Evolutionary conservation across 2,888 invertebrate species (phyloP).

Genomic region (Xestia xanthographa): DNA sequence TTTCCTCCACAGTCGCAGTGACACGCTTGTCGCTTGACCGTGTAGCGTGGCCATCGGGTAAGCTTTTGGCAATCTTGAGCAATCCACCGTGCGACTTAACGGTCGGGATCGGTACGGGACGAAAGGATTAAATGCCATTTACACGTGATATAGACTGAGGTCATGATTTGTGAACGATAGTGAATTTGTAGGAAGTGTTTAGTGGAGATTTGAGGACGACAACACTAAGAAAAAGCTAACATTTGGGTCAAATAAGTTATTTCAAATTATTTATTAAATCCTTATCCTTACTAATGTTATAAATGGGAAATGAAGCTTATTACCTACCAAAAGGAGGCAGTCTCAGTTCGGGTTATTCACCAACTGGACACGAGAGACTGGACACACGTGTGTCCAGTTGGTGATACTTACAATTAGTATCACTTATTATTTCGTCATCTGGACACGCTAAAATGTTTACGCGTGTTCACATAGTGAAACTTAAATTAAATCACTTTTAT

Average conservation of each 20-base stretch:
- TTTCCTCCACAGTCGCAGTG: background rate
- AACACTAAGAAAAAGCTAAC: background rate
- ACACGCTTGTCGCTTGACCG: background rate
- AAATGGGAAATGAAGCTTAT: too few relatives aligned
- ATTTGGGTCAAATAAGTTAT: background rate
- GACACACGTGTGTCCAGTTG: too few relatives aligned
- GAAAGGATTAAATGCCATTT: conserved; percentile 23
- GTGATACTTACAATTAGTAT: too few relatives aligned
- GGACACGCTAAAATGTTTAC: too few relatives aligned
- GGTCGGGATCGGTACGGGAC: background rate
- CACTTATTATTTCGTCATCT: too few relatives aligned
- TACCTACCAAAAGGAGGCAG: too few relatives aligned
- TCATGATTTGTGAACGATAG: background rate
- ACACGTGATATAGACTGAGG: background rate
- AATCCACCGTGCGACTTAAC: conserved; percentile 6
- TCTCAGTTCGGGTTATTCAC: too few relatives aligned
- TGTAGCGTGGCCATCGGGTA: background rate
- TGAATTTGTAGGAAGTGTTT: background rate
- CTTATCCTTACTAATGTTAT: too few relatives aligned
- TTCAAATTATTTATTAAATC: background rate
- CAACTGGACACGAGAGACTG: too few relatives aligned
- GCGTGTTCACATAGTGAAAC: too few relatives aligned
- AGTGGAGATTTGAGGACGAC: background rate
- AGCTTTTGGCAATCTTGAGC: conserved; percentile 37
- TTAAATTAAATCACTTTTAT: too few relatives aligned